Base-by-base conservation (phyloP, 2,888 invertebrate genomes). In the Phengaris arion region DNA sequence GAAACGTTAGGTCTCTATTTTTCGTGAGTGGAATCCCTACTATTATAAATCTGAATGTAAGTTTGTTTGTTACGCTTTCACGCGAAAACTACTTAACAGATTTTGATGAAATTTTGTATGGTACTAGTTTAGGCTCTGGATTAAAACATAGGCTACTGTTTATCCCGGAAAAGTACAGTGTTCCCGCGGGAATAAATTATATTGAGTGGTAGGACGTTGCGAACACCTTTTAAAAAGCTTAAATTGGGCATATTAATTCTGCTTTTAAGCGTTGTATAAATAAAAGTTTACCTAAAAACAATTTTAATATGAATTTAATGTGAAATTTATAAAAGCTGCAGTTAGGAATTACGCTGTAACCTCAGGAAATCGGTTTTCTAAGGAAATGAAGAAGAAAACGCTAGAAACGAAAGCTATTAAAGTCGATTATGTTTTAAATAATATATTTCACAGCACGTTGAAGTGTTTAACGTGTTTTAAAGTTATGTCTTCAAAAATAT, bases 371-470 rank as follows among this genome's bases (percentile, higher is more conserved):
- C 51, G 51, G 72, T 72, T 72, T 72, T 72, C 72, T 35, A 52
- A 72, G 72, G 72, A 72, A 51, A 72, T 72, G 72, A 72, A 64
- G 54, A 48, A 72, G 52, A 72, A 72, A 72, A 52, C 35, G 10
- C 46, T 48, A 13, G 22, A 35, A 72, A 72, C 52, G 72, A 72
- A 69, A 52, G 51, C 54, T 51, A 52, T 35, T 72, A 35, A 48
- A 72, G 22, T 35, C 52, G 35, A 52, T 72, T 35, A 52, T 72
- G 51, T 51, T 13, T 22, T 72, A 22, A 22, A 22, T 52, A 52
- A 51, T 52, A 52, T 54, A 51, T 54, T 72, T 52, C 35, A 22
- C 12, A 0, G 12, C 15, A 54, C 35, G 22, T 4, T 12, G 4
- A 7, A 15, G 12, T 2, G 54, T 35, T 12, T 9, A 72, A 22